A percentile compares a stretch with the other conserved stretches of the same genome.
phyloP scores from a whole-genome alignment of 2,888 invertebrate species.

The Gastracanthus pulcherrimus region DNA sequence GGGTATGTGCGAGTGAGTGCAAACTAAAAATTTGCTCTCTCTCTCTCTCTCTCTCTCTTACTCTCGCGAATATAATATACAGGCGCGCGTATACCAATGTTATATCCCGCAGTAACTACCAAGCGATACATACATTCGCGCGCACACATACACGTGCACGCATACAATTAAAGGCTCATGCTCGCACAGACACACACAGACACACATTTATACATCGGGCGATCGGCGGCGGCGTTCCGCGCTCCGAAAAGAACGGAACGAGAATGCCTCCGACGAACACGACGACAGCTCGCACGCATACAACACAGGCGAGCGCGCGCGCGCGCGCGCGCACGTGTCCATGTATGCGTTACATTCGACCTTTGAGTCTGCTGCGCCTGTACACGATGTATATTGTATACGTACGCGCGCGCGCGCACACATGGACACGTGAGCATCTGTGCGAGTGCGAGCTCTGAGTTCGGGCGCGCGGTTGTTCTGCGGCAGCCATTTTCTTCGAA shows the following conservation, averaged over 20 bases:
- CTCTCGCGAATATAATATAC: neutral
- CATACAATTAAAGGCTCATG: neutral
- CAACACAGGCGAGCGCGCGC: neutral
- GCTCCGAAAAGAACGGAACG: constrained; percentile 15
- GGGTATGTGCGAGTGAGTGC: neutral
- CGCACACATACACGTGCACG: neutral
- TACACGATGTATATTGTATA: no score
- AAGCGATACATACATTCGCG: neutral
- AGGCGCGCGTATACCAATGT: neutral
- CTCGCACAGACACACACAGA: neutral
- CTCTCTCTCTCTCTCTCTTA: neutral
- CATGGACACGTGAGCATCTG: no score
- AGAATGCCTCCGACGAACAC: neutral
- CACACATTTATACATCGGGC: neutral
- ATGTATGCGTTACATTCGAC: no score
- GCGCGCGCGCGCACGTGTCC: neutral
- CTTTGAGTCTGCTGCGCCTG: no score
- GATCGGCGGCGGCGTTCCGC: constrained; percentile 21
- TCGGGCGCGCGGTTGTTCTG: constrained; percentile 28
- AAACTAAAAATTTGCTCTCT: neutral
- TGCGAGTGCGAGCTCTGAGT: no score
- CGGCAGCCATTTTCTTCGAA: constrained; percentile 75
- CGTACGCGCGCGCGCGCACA: no score
- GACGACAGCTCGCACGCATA: no score
- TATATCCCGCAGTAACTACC: neutral